Evolutionary conservation across 2,888 invertebrate species (phyloP).

Genomic region (Theristus sp.): DNA sequence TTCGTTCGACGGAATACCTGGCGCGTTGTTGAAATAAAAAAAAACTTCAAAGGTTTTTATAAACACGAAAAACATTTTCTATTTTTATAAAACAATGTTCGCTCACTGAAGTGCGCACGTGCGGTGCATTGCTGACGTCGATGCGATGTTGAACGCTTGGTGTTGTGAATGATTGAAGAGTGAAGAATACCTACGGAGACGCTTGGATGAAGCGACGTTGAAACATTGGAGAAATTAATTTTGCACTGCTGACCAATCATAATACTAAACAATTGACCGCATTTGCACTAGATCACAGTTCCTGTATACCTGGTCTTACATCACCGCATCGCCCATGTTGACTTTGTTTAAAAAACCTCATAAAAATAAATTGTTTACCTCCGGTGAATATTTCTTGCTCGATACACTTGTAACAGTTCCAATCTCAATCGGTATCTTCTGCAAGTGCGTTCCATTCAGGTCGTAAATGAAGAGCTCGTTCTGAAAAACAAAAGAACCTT

Average conservation of each 20-base stretch:
- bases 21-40: neutral
- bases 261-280: neutral
- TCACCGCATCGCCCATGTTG: slow-evolving; percentile 14
- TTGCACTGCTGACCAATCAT: slow-evolving; percentile 1
- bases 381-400: slow-evolving; percentile 52
- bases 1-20: slow-evolving; percentile 67
- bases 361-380: too few relatives aligned
- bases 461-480: slow-evolving; percentile 62
- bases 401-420: slow-evolving; percentile 67
- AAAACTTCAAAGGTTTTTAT: too few relatives aligned
- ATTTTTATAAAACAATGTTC: too few relatives aligned
- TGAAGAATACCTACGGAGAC: slow-evolving; percentile 72
- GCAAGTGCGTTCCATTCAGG: slow-evolving; percentile 50
- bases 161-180: slow-evolving; percentile 76
- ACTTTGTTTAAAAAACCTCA: too few relatives aligned
- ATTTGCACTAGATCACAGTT: neutral
- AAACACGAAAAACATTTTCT: too few relatives aligned
- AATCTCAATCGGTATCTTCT: slow-evolving; percentile 44
- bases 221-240: slow-evolving; percentile 9
- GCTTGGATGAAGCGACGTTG: too few relatives aligned
- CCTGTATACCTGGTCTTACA: neutral
- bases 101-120: too few relatives aligned
- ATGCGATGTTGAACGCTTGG: slow-evolving; percentile 73
- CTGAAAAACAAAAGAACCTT: slow-evolving; percentile 40
- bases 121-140: too few relatives aligned